Percentiles rank a stretch among this genome's conserved stretches.
These are phyloP conservation scores for Drosophila quinaria DNA, from an alignment of 2,888 invertebrate genomes.

Conservation along the genomic window DNA sequence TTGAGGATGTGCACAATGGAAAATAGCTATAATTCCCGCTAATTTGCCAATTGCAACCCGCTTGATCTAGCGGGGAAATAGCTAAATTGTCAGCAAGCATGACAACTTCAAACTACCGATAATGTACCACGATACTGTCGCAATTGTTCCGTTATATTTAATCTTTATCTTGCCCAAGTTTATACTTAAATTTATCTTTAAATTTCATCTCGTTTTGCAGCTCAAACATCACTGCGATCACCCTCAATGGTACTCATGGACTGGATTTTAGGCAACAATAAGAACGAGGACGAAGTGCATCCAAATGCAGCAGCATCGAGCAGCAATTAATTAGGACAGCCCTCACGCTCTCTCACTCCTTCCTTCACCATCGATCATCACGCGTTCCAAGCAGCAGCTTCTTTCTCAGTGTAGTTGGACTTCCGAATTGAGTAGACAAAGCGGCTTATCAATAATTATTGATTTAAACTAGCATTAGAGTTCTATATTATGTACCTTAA, in stretches of 20 bases:
- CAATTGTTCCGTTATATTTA: too few species aligned
- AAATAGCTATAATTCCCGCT: too few species aligned
- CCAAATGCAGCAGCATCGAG: slow-evolving; percentile 19
- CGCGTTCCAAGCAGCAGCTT: slow-evolving; percentile 14
- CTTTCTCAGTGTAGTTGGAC: slow-evolving; percentile 25
- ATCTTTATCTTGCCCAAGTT: background rate
- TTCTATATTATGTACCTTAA: slow-evolving; percentile 72
- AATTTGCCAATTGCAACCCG: too few species aligned
- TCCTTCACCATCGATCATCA: slow-evolving; percentile 5
- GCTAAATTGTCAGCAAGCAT: too few species aligned
- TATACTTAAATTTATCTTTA: background rate
- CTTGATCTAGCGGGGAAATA: too few species aligned
- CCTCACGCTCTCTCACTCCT: background rate
- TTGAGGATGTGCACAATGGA: too few species aligned
- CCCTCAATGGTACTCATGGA: slow-evolving; percentile 92
- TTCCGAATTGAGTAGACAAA: slow-evolving; percentile 16
- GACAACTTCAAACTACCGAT: too few species aligned
- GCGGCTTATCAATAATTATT: slow-evolving; percentile 27
- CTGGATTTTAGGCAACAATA: slow-evolving; percentile 91
- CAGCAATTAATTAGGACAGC: slow-evolving; percentile 15
- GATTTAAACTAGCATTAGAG: slow-evolving; percentile 48
- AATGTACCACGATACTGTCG: too few species aligned
- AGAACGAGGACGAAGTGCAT: slow-evolving; percentile 50
- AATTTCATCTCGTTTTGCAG: slow-evolving; percentile 84
- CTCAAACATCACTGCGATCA: slow-evolving; percentile 92